Base-by-base conservation (phyloP, 1,140 invertebrate genomes). In the Xylocopa sonorina region DNA sequence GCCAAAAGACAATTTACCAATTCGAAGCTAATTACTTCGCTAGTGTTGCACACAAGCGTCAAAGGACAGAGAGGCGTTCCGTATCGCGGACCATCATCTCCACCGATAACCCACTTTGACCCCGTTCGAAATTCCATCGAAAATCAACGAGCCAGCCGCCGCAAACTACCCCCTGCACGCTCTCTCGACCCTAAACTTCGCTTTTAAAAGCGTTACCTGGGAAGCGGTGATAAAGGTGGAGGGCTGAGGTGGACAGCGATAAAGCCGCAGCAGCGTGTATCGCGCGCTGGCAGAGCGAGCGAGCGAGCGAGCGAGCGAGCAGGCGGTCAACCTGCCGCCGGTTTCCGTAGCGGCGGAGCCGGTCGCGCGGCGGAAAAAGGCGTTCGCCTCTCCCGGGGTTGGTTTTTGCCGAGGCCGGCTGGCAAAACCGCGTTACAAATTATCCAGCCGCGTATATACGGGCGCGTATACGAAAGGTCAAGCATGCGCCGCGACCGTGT, bases 401-500 rank as follows among this genome's bases (percentile, higher is more conserved):
- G 76, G 57, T 83, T 83, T 83, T 75, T 69, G 64, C 68, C 32
- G 29, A 63, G 69, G 29, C 55, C 71, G 76, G 58, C 74, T 78
- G 57, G 75, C 78, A 85, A 86, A 87, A 87, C 81, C 81, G 46
- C 67, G 78, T 86, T 87, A 86, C 85, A 87, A 87, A 87, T 87
- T 87, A 86, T 78, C 84, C 71, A 73, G 64, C 67, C 63, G 73
- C 78, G 77, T 69, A 9, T 46, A 75, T 43, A n/a, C n/a, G n/a
- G n/a, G 67, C n/a, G 55, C 41, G 66, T 55, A 77, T 73, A 60
- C 64, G 62, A 69, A 78, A 81, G 80, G 80, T 81, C 83, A 83
- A 73, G 81, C 81, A 53, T 82, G 66, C 53, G 41, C 75, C 48
- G 41, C 43, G 34, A 43, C 55, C 43, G 27, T 27, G 58, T 50